Evolutionary conservation across 2,888 invertebrate species (phyloP).

Genomic region (Holacanthella duospinosa): DNA sequence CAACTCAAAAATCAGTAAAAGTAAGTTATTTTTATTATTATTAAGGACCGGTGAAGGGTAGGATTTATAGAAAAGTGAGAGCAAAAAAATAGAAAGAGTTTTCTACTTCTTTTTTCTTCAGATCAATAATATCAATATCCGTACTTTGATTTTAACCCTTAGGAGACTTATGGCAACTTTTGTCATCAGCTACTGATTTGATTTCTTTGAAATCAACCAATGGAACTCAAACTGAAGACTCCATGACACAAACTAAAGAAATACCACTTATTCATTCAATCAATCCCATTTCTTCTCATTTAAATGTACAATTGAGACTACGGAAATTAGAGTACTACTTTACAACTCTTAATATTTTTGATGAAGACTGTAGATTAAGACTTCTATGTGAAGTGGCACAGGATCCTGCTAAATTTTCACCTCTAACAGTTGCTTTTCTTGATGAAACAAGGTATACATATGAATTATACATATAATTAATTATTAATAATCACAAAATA

Average conservation of each 20-base stretch:
- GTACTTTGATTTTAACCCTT: no score
- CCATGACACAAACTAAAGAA: constrained; percentile 2
- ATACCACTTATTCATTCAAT: neutral
- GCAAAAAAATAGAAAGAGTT: no score
- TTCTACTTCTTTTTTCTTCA: no score
- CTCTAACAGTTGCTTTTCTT: constrained; percentile 38
- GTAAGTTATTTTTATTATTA: neutral
- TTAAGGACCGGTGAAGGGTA: no score
- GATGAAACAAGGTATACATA: constrained; percentile 39
- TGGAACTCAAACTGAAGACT: neutral
- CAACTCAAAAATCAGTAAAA: neutral
- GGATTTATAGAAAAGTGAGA: no score
- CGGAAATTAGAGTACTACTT: constrained; percentile 38
- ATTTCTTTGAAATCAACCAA: constrained; percentile 13
- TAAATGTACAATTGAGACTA: constrained; percentile 32
- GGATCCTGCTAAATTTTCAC: constrained; percentile 38
- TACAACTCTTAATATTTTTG: constrained; percentile 36
- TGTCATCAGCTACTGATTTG: constrained; percentile 32
- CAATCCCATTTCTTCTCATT: constrained; percentile 18
- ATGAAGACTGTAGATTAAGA: constrained; percentile 39
- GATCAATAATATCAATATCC: no score
- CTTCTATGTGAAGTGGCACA: constrained; percentile 39
- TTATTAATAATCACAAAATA: no score
- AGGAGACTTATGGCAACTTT: constrained; percentile 23
- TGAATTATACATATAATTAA: no score